Conservation (phyloP, 2,888 invertebrate genomes). For the Synanthedon tipuliformis region DNA sequence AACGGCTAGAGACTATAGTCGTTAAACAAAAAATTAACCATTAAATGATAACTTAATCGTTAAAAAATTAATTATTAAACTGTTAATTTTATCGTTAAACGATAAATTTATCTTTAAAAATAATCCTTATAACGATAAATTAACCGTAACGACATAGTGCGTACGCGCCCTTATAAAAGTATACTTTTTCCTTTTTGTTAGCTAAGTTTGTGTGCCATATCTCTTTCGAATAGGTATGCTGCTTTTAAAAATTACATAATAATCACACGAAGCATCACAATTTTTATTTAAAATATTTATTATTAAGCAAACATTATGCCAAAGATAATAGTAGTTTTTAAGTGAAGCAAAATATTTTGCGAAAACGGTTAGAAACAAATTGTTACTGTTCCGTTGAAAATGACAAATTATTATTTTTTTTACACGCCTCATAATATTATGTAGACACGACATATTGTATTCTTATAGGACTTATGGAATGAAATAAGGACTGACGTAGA, state of each 20-base stretch:
- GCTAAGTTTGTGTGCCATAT: slow-evolving; percentile 30
- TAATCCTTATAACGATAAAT: too few relatives aligned
- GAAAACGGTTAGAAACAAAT: slow-evolving; percentile 60
- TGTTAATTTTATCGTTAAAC: not conserved
- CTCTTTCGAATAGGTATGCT: slow-evolving; percentile 1
- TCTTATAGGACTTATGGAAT: slow-evolving; percentile 39
- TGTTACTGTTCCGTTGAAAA: slow-evolving; percentile 54
- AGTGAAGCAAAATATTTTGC: slow-evolving; percentile 28
- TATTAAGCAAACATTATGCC: slow-evolving; percentile 50
- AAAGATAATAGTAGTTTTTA: slow-evolving; percentile 64
- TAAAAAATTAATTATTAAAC: too few relatives aligned
- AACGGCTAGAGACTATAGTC: too few relatives aligned
- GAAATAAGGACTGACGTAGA: slow-evolving; percentile 55
- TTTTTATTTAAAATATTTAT: slow-evolving; percentile 32
- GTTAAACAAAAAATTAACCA: not conserved
- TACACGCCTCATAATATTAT: slow-evolving; percentile 49
- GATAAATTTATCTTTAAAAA: not conserved
- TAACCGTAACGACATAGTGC: too few relatives aligned
- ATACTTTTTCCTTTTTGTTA: too few relatives aligned
- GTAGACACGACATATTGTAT: slow-evolving; percentile 38
- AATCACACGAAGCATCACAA: slow-evolving; percentile 37
- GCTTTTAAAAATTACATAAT: not conserved
- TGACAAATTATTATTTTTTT: slow-evolving; percentile 56
- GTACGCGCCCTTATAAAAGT: too few relatives aligned
- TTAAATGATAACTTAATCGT: not conserved